These are phyloP conservation scores for Dicyrtomina minuta DNA, from an alignment of 2,888 invertebrate genomes.

Conservation along the genomic window DNA sequence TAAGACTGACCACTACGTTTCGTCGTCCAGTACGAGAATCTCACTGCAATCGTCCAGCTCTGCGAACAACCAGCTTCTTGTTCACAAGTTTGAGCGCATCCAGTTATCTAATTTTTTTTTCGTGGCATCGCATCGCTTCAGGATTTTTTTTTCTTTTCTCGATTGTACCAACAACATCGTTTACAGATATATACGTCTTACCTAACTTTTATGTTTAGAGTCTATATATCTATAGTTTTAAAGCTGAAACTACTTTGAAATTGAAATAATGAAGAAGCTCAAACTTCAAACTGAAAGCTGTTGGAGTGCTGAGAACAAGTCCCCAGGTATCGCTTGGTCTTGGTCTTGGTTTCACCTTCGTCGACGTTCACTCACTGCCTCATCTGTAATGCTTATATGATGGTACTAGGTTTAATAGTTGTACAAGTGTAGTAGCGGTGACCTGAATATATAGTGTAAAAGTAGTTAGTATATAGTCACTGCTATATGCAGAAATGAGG, in stretches of 20 bases:
- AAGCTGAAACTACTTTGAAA: not conserved
- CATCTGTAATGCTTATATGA: not conserved
- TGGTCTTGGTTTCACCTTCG: too few relatives aligned
- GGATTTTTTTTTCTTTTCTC: not conserved
- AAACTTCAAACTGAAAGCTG: slow-evolving; percentile 5
- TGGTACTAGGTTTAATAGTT: too few relatives aligned
- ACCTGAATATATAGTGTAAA: too few relatives aligned
- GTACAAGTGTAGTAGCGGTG: too few relatives aligned
- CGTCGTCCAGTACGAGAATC: too few relatives aligned
- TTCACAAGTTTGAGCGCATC: slow-evolving; percentile 1
- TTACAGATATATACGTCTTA: not conserved
- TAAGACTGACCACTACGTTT: not conserved
- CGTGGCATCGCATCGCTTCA: not conserved
- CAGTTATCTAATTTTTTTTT: slow-evolving; percentile 11
- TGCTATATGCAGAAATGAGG: too few relatives aligned
- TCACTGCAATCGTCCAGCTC: too few relatives aligned
- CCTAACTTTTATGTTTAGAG: too few relatives aligned
- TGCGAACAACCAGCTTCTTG: not conserved
- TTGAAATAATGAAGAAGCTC: slow-evolving; percentile 25
- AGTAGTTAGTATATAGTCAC: too few relatives aligned
- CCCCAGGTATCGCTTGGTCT: slow-evolving; percentile 19
- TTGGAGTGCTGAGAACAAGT: slow-evolving; percentile 32
- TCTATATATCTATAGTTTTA: too few relatives aligned
- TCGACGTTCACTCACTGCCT: too few relatives aligned
- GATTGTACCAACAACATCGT: not conserved